Conservation (phyloP, 2,113 vertebrate genomes). For the Vulpes ferrilata region DNA sequence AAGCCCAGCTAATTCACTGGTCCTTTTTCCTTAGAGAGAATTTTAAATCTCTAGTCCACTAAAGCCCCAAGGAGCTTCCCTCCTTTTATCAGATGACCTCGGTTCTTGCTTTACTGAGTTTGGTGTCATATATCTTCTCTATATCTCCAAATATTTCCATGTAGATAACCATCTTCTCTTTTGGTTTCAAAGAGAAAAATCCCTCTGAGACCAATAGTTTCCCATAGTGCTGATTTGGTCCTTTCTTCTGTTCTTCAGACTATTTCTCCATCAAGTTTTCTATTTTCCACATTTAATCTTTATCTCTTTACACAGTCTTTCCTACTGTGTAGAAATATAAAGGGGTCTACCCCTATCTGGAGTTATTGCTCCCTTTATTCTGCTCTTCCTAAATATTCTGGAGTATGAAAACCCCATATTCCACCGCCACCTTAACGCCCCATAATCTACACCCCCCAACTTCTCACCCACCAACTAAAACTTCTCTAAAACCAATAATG, state of each 20-base stretch:
- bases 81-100: background rate
- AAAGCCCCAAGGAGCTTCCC: background rate
- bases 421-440: background rate
- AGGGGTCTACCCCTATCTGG: background rate
- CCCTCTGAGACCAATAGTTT: background rate
- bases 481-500: background rate
- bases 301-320: background rate
- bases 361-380: background rate
- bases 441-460: background rate
- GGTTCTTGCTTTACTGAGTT: background rate
- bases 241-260: background rate
- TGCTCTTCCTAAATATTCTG: background rate
- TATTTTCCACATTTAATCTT: background rate
- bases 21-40: background rate
- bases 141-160: background rate
- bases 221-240: background rate
- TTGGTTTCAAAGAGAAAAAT: background rate
- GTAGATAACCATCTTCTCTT: background rate
- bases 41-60: conserved; percentile 18
- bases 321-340: background rate
- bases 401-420: background rate
- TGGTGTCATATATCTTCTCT: background rate
- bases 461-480: background rate
- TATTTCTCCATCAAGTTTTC: background rate
- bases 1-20: background rate